Conservation (phyloP, 2,797 vertebrate species). For the Sebastes wilsoni region DNA sequence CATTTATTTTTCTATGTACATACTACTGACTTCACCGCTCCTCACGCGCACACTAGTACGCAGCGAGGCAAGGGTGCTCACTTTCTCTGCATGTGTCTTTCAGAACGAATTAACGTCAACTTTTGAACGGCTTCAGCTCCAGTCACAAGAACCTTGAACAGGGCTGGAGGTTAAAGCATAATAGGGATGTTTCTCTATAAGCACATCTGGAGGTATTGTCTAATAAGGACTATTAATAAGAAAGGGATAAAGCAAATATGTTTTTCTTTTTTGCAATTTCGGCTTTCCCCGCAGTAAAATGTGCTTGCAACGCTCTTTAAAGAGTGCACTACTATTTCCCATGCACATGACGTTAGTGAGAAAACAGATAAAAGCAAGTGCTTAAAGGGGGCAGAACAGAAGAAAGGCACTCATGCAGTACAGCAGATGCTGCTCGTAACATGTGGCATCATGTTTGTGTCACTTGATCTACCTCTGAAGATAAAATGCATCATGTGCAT, state of each 20-base stretch:
- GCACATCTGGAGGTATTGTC: slow-evolving; percentile 19
- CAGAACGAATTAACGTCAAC: slow-evolving; percentile 1
- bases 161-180: slow-evolving; percentile 8
- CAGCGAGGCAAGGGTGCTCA: neutral
- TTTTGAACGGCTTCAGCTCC: slow-evolving; percentile 23
- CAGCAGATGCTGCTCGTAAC: slow-evolving; percentile 58
- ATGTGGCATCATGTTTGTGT: slow-evolving; percentile 41
- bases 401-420: slow-evolving; percentile 70
- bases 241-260: slow-evolving; percentile 17
- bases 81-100: neutral
- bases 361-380: slow-evolving; percentile 69
- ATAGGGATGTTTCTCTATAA: slow-evolving; percentile 10
- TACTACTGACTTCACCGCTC: neutral
- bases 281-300: slow-evolving; percentile 41
- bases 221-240: slow-evolving; percentile 32
- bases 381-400: slow-evolving; percentile 62
- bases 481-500: slow-evolving; percentile 31
- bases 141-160: neutral
- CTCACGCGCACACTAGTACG: neutral
- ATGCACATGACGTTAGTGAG: slow-evolving; percentile 75
- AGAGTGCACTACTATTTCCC: slow-evolving; percentile 53
- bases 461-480: slow-evolving; percentile 45
- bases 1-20: slow-evolving; percentile 39
- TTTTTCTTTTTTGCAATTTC: slow-evolving; percentile 8
- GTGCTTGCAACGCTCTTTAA: slow-evolving; percentile 55